Evolutionary conservation across 2,797 vertebrate genomes (phyloP), one percentile per base, ranked within the genome.

Genomic region (Perodicticus potto): DNA sequence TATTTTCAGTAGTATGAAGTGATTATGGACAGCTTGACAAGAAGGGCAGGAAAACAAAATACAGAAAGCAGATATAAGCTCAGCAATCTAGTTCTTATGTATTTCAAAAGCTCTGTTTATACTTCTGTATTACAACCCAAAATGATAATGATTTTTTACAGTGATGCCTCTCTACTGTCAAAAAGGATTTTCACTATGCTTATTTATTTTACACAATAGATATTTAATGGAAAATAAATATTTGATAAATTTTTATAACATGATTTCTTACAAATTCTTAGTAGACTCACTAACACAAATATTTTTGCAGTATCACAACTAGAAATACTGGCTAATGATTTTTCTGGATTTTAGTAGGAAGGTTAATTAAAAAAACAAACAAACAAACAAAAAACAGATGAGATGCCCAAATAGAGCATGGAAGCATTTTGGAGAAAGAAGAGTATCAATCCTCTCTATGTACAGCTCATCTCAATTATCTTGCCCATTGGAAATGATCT

Each of bases 1-100:
- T 91, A 74, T 89, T 90, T 95, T 74, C 81, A 93, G n/a, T 77
- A 37, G 34, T 95, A 57, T 74, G 73, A 93, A 81, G 89, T 78
- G 67, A 95, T 61, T 12, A 27, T 67, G 70, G 89, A 73, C 76
- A 94, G 67, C 19, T 93, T 95, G 84, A 93, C 87, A 91, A 86
- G 74, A 82, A 88, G 61, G 32, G 14, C 32, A 57, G 49, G 70
- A 78, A 93, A 90, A 91, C 81, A 94, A 96, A 96, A 89, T 40
- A 77, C 16, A 55, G 27, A 93, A 76, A 89, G 40, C 37, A 77
- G 23, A 69, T 43, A 34, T 72, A 82, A 69, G 34, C 49, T 53
- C 61, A 61, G 14, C 29, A 45, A 9, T 34, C 22, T 59, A 53
- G 37, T 27, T 82, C 5, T 67, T 73, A 34, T 3, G 25, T 23